Percentiles rank a stretch among this genome's conserved stretches.
Conservation (phyloP, 2,797 vertebrate species). For the Hydrocynus forskahlii region DNA sequence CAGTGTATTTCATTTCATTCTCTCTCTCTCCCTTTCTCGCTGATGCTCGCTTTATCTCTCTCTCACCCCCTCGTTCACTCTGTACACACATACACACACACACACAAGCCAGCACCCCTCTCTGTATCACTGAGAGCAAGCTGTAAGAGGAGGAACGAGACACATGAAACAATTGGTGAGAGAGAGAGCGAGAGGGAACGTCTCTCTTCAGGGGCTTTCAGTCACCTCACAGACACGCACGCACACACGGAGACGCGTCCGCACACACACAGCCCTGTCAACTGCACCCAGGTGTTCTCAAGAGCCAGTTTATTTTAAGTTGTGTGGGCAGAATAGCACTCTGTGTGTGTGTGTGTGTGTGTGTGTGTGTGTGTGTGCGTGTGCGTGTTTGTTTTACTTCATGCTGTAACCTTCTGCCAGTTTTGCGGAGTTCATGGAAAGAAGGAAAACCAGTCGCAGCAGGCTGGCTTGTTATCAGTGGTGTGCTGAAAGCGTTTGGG, state of each 20-base stretch:
- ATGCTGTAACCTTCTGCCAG: constrained; percentile 37
- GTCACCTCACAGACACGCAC: constrained; percentile 32
- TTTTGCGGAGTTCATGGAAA: constrained; percentile 56
- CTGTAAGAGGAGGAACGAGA: constrained; percentile 31
- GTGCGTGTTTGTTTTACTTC: constrained; percentile 47
- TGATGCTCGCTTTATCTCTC: constrained; percentile 8
- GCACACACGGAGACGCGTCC: constrained; percentile 32
- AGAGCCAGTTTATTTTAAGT: constrained; percentile 65
- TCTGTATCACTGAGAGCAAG: constrained; percentile 31
- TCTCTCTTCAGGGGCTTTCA: constrained; percentile 54
- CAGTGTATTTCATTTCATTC: constrained; percentile 10
- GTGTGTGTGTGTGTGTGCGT: constrained; percentile 17
- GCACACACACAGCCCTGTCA: constrained; percentile 47
- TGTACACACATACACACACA: constrained; percentile 2
- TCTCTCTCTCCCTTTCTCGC: constrained; percentile 43
- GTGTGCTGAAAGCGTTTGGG: constrained; percentile 34
- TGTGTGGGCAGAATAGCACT: constrained; percentile 63
- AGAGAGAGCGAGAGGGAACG: neutral
- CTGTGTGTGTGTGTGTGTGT: constrained; percentile 41
- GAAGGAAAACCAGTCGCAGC: constrained; percentile 64
- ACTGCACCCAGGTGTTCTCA: constrained; percentile 69
- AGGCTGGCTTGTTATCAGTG: constrained; percentile 49
- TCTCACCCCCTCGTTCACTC: neutral
- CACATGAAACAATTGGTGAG: constrained; percentile 28
- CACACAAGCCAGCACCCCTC: constrained; percentile 10